phyloP scores from a whole-genome alignment of 1,140 invertebrate genomes.

The Sesamia nonagrioides region DNA sequence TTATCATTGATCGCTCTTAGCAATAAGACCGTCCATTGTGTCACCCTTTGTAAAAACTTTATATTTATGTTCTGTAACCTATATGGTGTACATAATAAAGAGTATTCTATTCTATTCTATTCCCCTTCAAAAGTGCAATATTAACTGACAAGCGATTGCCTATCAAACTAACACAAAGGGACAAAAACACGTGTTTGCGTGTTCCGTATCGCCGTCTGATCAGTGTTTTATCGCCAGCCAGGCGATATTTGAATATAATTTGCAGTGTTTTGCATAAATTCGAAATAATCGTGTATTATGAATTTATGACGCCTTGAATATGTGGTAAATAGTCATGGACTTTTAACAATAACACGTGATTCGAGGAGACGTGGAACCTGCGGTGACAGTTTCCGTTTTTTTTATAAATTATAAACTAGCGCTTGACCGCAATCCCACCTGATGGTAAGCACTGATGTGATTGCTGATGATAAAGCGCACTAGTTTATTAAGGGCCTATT shows the following conservation, averaged over 20 bases:
- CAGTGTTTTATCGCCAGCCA: conserved; percentile 36
- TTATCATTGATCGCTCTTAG: too few species aligned
- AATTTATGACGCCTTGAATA: conserved; percentile 3
- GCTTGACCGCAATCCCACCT: too few species aligned
- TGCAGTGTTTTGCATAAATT: conserved; percentile 47
- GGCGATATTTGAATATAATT: conserved; percentile 44
- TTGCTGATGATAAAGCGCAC: too few species aligned
- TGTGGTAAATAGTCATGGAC: conserved; percentile 4
- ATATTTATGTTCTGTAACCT: too few species aligned
- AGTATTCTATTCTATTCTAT: too few species aligned
- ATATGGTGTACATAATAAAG: too few species aligned
- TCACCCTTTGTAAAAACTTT: too few species aligned
- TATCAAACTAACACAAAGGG: conserved; percentile 32
- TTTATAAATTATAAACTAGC: too few species aligned
- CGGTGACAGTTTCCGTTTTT: too few species aligned
- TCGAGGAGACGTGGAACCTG: background rate
- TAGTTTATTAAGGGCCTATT: too few species aligned
- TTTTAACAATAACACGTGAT: conserved; percentile 13
- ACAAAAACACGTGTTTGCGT: conserved; percentile 37
- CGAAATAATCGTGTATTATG: conserved; percentile 33
- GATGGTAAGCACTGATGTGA: too few species aligned
- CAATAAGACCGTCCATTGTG: too few species aligned
- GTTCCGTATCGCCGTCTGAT: conserved; percentile 37
- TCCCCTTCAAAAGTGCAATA: background rate
- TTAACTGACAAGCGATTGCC: conserved; percentile 10